A percentile compares a stretch with the other conserved stretches of the same genome.
These are phyloP conservation scores for Otolemur crassicaudatus DNA, from an alignment of 2,797 vertebrate genomes.

Conservation along the genomic window DNA sequence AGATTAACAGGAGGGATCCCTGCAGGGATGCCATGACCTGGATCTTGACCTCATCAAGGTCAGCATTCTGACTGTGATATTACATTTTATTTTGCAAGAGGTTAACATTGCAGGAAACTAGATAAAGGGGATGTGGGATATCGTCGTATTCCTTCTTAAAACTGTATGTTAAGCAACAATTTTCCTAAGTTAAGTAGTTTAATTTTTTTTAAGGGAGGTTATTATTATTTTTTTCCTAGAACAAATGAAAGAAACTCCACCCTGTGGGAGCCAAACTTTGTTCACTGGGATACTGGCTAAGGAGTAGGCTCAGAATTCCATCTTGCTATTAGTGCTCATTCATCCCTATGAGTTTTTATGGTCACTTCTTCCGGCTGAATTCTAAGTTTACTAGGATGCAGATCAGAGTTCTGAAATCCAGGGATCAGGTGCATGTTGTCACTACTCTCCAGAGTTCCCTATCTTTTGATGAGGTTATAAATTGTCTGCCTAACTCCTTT, in stretches of 20 bases:
- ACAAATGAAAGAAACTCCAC: background rate
- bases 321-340: background rate
- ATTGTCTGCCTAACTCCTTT: background rate
- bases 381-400: background rate
- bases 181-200: background rate
- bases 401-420: background rate
- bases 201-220: background rate
- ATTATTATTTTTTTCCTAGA: background rate
- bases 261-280: background rate
- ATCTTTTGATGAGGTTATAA: background rate
- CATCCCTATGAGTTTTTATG: background rate
- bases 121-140: background rate
- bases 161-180: background rate
- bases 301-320: background rate
- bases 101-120: background rate
- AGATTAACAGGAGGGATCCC: background rate
- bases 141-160: background rate
- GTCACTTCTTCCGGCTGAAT: background rate
- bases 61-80: background rate
- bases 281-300: background rate
- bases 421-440: background rate
- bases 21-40: background rate
- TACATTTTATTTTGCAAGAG: background rate
- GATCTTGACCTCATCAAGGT: background rate
- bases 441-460: background rate